These are phyloP conservation scores for Nycticryphes semicollaris DNA, from an alignment of 2,113 vertebrate genomes.

Conservation along the genomic window DNA sequence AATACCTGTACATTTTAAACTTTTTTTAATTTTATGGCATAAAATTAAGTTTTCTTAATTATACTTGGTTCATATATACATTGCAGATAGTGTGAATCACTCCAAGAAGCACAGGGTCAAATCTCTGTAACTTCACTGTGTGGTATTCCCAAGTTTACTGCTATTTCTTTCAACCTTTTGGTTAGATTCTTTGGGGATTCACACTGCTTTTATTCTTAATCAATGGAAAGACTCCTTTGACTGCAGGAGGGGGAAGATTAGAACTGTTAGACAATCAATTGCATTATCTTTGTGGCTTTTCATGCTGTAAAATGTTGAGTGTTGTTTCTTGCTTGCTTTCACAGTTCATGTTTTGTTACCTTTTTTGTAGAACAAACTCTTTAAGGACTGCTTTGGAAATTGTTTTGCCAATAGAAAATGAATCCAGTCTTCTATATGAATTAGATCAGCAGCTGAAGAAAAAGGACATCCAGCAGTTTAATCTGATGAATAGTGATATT, in stretches of 20 bases:
- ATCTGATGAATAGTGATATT: constrained; percentile 70
- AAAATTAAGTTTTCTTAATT: not conserved
- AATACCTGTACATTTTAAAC: not conserved
- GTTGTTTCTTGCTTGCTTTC: not conserved
- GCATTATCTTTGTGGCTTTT: not conserved
- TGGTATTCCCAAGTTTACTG: not conserved
- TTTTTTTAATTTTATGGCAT: not conserved
- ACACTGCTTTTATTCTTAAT: not conserved
- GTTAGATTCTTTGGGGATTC: not conserved
- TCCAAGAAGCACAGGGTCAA: not conserved
- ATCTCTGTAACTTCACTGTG: not conserved
- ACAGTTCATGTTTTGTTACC: not conserved
- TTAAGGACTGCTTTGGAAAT: constrained; percentile 80
- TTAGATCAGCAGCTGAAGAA: constrained; percentile 75
- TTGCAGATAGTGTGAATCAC: not conserved
- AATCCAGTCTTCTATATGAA: constrained; percentile 75
- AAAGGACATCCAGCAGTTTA: constrained; percentile 76
- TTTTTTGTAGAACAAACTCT: constrained; percentile 77
- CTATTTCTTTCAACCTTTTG: not conserved
- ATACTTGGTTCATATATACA: not conserved
- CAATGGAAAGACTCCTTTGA: not conserved
- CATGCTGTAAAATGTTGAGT: not conserved
- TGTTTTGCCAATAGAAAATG: constrained; percentile 81
- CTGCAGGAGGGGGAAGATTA: not conserved
- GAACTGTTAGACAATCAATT: not conserved